Percentiles rank a stretch among this genome's conserved stretches.
Evolutionary conservation across 2,113 vertebrate species (phyloP).

Genomic region (Xenus cinereus): DNA sequence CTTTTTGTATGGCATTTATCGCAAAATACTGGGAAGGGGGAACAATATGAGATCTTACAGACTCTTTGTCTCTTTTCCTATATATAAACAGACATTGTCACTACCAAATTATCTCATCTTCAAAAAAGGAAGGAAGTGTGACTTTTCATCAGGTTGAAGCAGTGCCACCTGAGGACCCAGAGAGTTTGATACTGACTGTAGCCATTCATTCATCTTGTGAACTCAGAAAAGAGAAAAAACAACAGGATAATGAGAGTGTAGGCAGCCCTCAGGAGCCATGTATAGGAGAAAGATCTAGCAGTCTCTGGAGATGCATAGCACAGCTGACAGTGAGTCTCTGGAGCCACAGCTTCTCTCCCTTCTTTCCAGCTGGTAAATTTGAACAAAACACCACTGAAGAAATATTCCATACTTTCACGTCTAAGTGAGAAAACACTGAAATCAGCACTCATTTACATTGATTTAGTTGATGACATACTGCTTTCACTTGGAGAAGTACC

Average conservation of each 20-base stretch:
- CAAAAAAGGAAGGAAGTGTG: neutral
- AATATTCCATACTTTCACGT: neutral
- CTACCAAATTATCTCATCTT: neutral
- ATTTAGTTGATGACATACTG: neutral
- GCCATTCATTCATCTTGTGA: neutral
- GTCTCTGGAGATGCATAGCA: neutral
- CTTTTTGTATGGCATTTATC: neutral
- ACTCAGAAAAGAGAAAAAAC: neutral
- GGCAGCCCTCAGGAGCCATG: neutral
- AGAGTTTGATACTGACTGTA: neutral
- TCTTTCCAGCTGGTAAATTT: slow-evolving; percentile 22
- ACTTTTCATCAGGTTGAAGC: neutral
- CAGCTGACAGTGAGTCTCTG: neutral
- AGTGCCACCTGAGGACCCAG: neutral
- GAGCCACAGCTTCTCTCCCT: neutral
- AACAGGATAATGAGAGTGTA: neutral
- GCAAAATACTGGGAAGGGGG: neutral
- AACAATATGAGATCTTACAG: neutral
- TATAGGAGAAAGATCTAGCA: neutral
- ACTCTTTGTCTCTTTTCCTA: neutral
- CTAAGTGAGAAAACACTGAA: slow-evolving; percentile 3
- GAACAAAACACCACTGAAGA: slow-evolving; percentile 6
- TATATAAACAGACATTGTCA: neutral
- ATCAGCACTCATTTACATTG: slow-evolving; percentile 25
- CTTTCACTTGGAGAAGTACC: neutral